A percentile compares a stretch with the other conserved stretches of the same genome.
phyloP scores from a whole-genome alignment of 2,888 invertebrate genomes.

The Conops quadrifasciatus region DNA sequence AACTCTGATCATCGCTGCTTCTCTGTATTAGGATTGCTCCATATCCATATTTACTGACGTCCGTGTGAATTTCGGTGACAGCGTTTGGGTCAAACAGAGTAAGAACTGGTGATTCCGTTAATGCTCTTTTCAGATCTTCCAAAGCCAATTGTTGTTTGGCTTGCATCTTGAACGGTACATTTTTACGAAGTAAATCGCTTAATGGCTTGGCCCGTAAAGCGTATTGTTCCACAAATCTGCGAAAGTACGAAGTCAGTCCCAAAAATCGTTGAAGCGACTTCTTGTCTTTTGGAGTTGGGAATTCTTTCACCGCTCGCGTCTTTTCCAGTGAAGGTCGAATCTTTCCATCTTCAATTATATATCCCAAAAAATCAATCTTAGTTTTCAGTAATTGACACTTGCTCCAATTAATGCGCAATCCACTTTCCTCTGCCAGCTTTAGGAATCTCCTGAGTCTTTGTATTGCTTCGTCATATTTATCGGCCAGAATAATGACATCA shows the following conservation, averaged over 20 bases:
- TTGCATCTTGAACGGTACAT: neutral
- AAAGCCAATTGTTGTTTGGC: neutral
- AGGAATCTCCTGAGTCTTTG: slow-evolving; percentile 1
- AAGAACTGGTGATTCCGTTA: slow-evolving; percentile 37
- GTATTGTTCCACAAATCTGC: slow-evolving; percentile 51
- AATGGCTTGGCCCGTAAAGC: neutral
- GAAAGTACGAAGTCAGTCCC: slow-evolving; percentile 55
- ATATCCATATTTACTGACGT: slow-evolving; percentile 43
- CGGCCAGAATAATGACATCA: slow-evolving; percentile 35
- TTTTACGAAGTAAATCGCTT: neutral
- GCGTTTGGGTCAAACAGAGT: slow-evolving; percentile 40
- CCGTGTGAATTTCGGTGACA: slow-evolving; percentile 44
- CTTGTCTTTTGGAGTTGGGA: slow-evolving; percentile 28
- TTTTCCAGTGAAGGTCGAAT: slow-evolving; percentile 50
- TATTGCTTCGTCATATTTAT: slow-evolving; percentile 26
- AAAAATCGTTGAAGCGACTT: slow-evolving; percentile 49
- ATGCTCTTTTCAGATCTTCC: slow-evolving; percentile 34
- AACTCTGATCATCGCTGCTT: slow-evolving; percentile 32
- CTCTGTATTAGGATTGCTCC: slow-evolving; percentile 44
- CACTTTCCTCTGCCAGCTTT: neutral
- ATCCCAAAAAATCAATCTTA: slow-evolving; percentile 53
- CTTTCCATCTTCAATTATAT: slow-evolving; percentile 49
- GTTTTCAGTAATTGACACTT: slow-evolving; percentile 38
- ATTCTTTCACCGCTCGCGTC: slow-evolving; percentile 46
- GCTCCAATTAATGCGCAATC: slow-evolving; percentile 45